Evolutionary conservation across 2,113 vertebrate species (phyloP).

Genomic region (Tyto alba): DNA sequence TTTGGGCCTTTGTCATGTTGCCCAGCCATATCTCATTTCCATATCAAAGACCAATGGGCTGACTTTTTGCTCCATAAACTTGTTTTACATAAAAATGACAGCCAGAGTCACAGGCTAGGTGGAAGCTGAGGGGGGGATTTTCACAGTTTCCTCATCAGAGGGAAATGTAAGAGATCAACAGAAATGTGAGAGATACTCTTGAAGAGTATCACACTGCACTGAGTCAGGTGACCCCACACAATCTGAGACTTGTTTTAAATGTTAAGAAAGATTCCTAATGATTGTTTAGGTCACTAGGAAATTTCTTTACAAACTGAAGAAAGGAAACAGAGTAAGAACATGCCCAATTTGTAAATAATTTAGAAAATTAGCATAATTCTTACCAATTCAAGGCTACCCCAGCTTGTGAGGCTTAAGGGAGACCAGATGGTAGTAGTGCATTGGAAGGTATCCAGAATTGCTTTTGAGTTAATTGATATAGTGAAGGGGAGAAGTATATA

Average conservation of each 20-base stretch:
- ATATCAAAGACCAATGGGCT: background rate
- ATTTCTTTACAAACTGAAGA: constrained; percentile 28
- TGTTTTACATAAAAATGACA: background rate
- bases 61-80: background rate
- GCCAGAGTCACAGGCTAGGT: background rate
- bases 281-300: background rate
- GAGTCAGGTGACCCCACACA: background rate
- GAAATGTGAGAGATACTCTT: no score
- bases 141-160: background rate
- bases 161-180: fast-evolving
- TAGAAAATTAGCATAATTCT: constrained; percentile 66
- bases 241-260: background rate
- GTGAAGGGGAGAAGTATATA: constrained; percentile 56
- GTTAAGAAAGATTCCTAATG: background rate
- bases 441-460: constrained; percentile 70
- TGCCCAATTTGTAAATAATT: constrained; percentile 73
- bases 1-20: background rate
- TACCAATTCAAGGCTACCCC: constrained; percentile 68
- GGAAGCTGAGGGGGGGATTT: background rate
- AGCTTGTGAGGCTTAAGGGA: constrained; percentile 59
- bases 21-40: background rate
- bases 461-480: constrained; percentile 74
- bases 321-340: constrained; percentile 15
- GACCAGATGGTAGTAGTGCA: constrained; percentile 65
- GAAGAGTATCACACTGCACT: background rate